These are phyloP conservation scores for Philopotamus ludificatus DNA, from an alignment of 1,140 invertebrate genomes.

Conservation along the genomic window DNA sequence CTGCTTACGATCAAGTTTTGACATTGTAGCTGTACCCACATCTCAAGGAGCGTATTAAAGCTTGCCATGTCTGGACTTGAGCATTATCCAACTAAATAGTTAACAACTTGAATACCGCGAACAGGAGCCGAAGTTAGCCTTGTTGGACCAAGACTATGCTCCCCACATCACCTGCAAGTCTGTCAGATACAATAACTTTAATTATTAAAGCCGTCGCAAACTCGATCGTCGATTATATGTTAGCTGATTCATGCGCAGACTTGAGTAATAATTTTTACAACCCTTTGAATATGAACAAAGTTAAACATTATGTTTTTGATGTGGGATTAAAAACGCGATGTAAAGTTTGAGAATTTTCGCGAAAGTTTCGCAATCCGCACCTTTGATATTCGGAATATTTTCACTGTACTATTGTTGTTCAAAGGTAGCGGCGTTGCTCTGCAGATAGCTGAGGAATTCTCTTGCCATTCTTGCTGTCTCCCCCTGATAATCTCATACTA, in stretches of 20 bases:
- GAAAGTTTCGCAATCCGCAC: conserved; percentile 10
- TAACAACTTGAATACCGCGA: conserved; percentile 29
- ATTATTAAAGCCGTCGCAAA: conserved; percentile 2
- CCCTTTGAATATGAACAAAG: too few relatives aligned
- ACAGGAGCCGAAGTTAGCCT: conserved; percentile 29
- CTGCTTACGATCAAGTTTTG: too few relatives aligned
- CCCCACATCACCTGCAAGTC: conserved; percentile 16
- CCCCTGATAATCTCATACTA: neutral
- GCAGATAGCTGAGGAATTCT: conserved; percentile 25
- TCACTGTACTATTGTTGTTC: too few relatives aligned
- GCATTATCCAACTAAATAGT: conserved; percentile 23
- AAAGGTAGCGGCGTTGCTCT: conserved; percentile 26
- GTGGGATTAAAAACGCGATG: neutral
- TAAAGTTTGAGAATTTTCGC: neutral
- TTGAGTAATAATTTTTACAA: too few relatives aligned
- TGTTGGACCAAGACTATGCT: conserved; percentile 30
- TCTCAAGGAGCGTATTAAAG: conserved; percentile 29
- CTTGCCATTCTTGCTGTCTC: neutral
- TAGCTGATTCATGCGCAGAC: too few relatives aligned
- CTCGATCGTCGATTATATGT: neutral
- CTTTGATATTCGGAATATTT: conserved; percentile 32
- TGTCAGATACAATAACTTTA: conserved; percentile 24
- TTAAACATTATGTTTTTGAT: too few relatives aligned
- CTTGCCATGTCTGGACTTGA: conserved; percentile 34
- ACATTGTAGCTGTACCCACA: conserved; percentile 1